Evolutionary conservation across 2,797 vertebrate genomes (phyloP), one percentile per base, ranked within the genome.

Genomic region (Decapterus maruadsi): DNA sequence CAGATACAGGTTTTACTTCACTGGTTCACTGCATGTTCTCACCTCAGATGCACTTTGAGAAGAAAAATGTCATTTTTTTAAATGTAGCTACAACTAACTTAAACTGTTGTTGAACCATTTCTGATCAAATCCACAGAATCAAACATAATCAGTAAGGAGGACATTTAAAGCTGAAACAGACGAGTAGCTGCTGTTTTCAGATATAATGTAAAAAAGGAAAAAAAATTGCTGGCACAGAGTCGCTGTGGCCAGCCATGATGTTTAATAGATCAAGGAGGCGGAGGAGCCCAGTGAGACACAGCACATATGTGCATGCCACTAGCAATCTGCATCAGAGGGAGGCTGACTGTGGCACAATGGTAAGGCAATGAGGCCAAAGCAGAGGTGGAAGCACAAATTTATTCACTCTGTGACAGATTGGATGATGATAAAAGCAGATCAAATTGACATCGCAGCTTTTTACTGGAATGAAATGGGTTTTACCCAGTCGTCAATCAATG

Each of bases 211-310:
- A 46, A 6, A 8, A 36, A 36, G 7, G 8, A 1, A 7, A 26
- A 26, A 65, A 50, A 56, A 51, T 4, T 20, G 6, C 75, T 76
- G 69, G 77, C 61, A 70, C 12, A 55, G 29, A 60, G 29, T 81
- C 40, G 67, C 26, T 67, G 68, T 81, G 68, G 78, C 66, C 73
- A 56, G 5, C n/a, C 19, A 2, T 81, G 72, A 88, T 80, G 77
- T 89, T 86, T 82, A 81, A 86, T 78, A 88, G 68, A 90, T 87
- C 82, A 90, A 84, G 68, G 79, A 71, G 57, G 58, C 45, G 26
- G 76, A 55, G 46, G 31, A 63, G 36, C 60, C 75, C 68, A 40
- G 51, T 13, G 59, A 85, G 68, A 84, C 77, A 1, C 45, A 45
- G 78, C 62, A 72, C 78, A 81, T 85, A 80, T 87, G 84, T 80